Evolutionary conservation across 2,888 invertebrate genomes (phyloP), one percentile per base, ranked within the genome.

Genomic region (Cephus runcator): DNA sequence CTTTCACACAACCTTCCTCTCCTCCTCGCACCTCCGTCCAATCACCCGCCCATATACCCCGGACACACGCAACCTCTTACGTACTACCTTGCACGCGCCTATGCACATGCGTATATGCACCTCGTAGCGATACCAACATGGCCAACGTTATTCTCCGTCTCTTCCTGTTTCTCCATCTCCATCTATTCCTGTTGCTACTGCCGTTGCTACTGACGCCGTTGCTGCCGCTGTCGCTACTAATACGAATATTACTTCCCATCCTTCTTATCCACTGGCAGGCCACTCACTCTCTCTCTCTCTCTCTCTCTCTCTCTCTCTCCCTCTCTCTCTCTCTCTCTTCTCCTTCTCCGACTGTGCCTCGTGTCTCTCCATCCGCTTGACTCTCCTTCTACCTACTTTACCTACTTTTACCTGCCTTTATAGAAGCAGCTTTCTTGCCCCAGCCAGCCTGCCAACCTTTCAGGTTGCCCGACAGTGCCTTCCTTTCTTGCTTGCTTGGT

Each of bases 361-460:
- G 56, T 56, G 56, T 56, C 56, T 56, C 56, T 56, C 56, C 56
- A 56, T 56, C 56, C 56, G 56, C 56, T 56, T 56, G 56, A 56
- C 9, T 79, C 34, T 73, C 73, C 68, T 78, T 40, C 71, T 78
- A 76, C 69, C 40, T 74, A 34, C 56, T 76, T 35, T 36, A 69
- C 75, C 73, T 77, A 76, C 75, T 69, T 74, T 34, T 69, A 31
- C 36, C 76, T 74, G 69, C 34, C 33, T 34, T 23, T 73, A 40
- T 68, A 34, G 33, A 36, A 33, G 56, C 68, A 69, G 40, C 56
- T 31, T 35, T 75, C 68, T 69, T 69, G 68, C 68, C 30, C 68
- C 30, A 34, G 34, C 12, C 34, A 23, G 71, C 71, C 56, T 56
- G 23, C 56, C 56, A 56, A 56, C 56, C 56, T 56, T 56, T 56